These are phyloP conservation scores for Nemopilema nomurai DNA, from an alignment of 30 jellyfish, hydroid and myxozoan genomes.

Conservation along the genomic window DNA sequence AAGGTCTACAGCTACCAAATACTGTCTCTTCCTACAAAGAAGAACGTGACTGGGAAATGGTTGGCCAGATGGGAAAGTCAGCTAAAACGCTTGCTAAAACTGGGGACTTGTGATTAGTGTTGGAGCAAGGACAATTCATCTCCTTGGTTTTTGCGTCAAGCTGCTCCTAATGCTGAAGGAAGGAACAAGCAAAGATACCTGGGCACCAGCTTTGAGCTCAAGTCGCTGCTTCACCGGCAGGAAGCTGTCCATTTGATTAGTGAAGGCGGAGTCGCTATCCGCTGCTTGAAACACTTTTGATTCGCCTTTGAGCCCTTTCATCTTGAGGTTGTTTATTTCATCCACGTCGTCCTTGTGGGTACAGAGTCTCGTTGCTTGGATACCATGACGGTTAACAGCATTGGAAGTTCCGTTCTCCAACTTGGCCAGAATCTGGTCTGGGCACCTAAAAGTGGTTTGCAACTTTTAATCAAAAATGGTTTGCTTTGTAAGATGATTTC, in stretches of 20 bases:
- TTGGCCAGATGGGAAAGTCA: too few species aligned
- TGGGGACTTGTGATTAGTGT: too few species aligned
- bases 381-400: slow-evolving; percentile 59
- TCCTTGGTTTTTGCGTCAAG: too few species aligned
- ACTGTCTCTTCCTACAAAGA: too few species aligned
- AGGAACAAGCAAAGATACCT: slow-evolving; percentile 48
- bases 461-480: too few species aligned
- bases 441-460: slow-evolving; percentile 74
- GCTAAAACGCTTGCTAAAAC: too few species aligned
- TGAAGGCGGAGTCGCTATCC: slow-evolving; percentile 65
- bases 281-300: slow-evolving; percentile 49
- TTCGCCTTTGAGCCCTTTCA: slow-evolving; percentile 75
- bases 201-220: slow-evolving; percentile 93
- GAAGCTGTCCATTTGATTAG: slow-evolving; percentile 72
- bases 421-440: slow-evolving; percentile 57
- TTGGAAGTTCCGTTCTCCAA: slow-evolving; percentile 51
- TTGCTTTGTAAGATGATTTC: neutral
- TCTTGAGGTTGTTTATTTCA: slow-evolving; percentile 60
- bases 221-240: slow-evolving; percentile 65
- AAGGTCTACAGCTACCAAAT: too few species aligned
- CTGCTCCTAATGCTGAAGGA: too few species aligned
- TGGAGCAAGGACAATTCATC: too few species aligned
- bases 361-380: slow-evolving; percentile 89
- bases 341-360: slow-evolving; percentile 90
- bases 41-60: too few species aligned